phyloP scores from a whole-genome alignment of 2,113 vertebrate genomes.

The Leptobrachium leishanense region DNA sequence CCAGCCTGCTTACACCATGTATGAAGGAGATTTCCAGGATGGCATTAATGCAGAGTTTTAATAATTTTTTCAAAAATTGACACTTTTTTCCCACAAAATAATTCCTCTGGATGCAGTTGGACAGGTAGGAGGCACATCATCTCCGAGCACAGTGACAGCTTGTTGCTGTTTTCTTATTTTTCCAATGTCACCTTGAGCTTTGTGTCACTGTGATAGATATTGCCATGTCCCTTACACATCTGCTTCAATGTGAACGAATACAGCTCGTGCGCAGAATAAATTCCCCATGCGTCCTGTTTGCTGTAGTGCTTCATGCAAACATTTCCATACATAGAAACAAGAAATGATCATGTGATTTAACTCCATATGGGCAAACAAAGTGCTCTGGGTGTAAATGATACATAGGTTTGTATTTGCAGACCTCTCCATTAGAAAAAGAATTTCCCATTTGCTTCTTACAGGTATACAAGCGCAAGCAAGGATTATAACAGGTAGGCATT shows the following conservation, averaged over 20 bases:
- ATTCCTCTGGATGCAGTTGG: constrained; percentile 7
- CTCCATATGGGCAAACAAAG: background rate
- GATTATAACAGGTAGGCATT: too few relatives aligned
- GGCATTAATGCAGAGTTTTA: background rate
- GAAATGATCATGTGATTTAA: constrained; percentile 14
- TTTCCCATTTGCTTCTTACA: too few relatives aligned
- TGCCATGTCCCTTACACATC: constrained; percentile 32
- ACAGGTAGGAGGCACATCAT: constrained; percentile 4
- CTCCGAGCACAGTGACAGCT: constrained; percentile 4
- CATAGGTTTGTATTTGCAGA: constrained; percentile 14
- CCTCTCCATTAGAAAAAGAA: background rate
- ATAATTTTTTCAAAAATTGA: background rate
- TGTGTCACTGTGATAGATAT: constrained; percentile 36
- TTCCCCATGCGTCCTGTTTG: constrained; percentile 8
- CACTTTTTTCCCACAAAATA: background rate
- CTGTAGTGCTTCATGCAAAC: constrained; percentile 23
- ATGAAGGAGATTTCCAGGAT: background rate
- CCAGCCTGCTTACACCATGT: background rate
- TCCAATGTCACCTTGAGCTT: constrained; percentile 47
- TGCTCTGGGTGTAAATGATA: background rate
- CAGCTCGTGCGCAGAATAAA: constrained; percentile 30
- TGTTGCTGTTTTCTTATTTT: constrained; percentile 31
- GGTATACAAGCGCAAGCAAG: too few relatives aligned
- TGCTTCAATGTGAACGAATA: constrained; percentile 36
- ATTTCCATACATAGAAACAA: background rate